phyloP scores from a whole-genome alignment of 2,888 invertebrate species.

The Laspeyria flexula region DNA sequence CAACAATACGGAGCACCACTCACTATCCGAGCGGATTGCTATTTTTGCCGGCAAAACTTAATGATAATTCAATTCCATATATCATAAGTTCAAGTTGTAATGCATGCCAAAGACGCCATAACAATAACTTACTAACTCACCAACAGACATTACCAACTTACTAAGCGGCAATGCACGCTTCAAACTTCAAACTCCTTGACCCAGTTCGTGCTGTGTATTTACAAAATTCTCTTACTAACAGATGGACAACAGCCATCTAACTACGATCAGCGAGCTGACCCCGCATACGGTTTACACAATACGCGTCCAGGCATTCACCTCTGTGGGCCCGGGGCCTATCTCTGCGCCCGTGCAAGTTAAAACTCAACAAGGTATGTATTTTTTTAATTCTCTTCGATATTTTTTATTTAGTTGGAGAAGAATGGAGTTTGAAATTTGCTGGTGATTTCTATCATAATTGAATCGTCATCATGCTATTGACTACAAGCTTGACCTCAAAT shows the following conservation, averaged over 20 bases:
- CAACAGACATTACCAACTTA: background rate
- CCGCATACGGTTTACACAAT: conserved; percentile 98
- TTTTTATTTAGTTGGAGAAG: no score
- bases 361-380: conserved; percentile 94
- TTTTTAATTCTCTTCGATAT: background rate
- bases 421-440: no score
- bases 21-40: no score
- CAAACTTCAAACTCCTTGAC: background rate
- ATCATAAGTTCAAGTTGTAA: background rate
- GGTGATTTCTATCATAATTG: no score
- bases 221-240: conserved; percentile 33
- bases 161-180: background rate
- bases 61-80: no score
- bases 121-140: background rate
- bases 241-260: conserved; percentile 95
- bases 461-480: no score
- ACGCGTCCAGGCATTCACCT: conserved; percentile 96
- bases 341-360: conserved; percentile 99
- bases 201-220: background rate
- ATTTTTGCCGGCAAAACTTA: no score
- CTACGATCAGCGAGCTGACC: conserved; percentile 96
- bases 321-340: conserved; percentile 97
- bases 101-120: background rate
- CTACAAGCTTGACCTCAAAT: no score
- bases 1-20: no score